phyloP scores from a whole-genome alignment of 2,113 vertebrate genomes.

The Lutjanus erythropterus region DNA sequence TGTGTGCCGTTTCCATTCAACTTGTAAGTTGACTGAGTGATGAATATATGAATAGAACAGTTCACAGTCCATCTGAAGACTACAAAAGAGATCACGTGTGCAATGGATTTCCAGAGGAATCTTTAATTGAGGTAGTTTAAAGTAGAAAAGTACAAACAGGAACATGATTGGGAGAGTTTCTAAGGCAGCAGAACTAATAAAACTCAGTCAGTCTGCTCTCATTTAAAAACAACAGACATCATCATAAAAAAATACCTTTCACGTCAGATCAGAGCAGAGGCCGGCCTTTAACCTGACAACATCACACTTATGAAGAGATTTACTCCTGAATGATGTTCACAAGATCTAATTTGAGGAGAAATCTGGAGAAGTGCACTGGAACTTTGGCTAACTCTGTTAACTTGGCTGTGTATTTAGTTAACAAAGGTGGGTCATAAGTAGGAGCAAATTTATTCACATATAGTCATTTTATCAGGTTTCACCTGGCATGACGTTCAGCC shows the following conservation, averaged over 20 bases:
- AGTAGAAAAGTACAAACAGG: slow-evolving; percentile 52
- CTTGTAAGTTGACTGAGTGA: too few relatives aligned
- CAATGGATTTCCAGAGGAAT: slow-evolving; percentile 28
- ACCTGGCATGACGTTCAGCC: background rate
- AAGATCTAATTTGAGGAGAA: background rate
- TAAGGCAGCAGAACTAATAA: slow-evolving; percentile 77
- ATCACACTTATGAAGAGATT: background rate
- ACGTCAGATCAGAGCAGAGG: slow-evolving; percentile 4
- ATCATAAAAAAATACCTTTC: slow-evolving; percentile 7
- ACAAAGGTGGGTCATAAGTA: background rate
- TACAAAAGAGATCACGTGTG: background rate
- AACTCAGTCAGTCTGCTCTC: slow-evolving; percentile 76
- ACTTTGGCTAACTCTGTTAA: background rate
- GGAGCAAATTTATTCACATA: background rate
- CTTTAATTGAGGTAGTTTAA: slow-evolving; percentile 86
- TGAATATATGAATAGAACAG: too few relatives aligned
- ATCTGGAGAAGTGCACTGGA: background rate
- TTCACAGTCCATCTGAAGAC: background rate
- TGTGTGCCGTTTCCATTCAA: too few relatives aligned
- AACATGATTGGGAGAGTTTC: slow-evolving; percentile 59
- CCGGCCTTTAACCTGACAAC: background rate
- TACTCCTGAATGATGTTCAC: background rate
- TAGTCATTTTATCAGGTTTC: background rate
- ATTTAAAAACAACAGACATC: slow-evolving; percentile 33
- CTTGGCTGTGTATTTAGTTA: background rate